A percentile compares a stretch with the other conserved stretches of the same genome.
Conservation (phyloP, 2,797 vertebrate genomes). For the Aplochiton taeniatus region DNA sequence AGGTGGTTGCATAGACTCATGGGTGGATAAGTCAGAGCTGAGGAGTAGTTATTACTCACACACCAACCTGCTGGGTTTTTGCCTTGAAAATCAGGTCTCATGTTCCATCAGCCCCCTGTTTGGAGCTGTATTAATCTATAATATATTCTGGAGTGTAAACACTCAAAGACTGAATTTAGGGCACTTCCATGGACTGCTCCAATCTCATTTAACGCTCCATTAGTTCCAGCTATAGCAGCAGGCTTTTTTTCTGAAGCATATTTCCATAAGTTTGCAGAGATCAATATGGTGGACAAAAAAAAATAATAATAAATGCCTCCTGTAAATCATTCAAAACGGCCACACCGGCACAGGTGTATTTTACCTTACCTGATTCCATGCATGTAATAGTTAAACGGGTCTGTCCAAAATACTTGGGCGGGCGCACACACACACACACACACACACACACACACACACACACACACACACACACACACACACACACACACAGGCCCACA, state of each 20-base stretch:
- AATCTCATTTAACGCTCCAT: constrained; percentile 36
- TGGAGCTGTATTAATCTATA: constrained; percentile 19
- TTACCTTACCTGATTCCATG: constrained; percentile 55
- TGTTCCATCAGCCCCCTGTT: background rate
- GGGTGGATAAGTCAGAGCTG: background rate
- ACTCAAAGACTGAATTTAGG: constrained; percentile 22
- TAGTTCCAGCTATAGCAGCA: constrained; percentile 27
- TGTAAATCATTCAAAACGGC: constrained; percentile 51
- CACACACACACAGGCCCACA: background rate
- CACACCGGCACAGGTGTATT: constrained; percentile 40
- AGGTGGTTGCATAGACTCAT: constrained; percentile 1
- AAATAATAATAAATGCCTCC: constrained; percentile 43
- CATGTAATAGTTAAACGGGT: constrained; percentile 11
- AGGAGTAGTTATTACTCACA: background rate
- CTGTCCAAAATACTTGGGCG: too few relatives aligned
- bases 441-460: too few relatives aligned
- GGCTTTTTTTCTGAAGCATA: constrained; percentile 12
- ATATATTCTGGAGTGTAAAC: constrained; percentile 29
- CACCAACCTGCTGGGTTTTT: background rate
- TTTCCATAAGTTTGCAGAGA: constrained; percentile 33
- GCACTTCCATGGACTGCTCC: constrained; percentile 21
- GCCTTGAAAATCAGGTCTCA: background rate
- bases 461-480: too few relatives aligned
- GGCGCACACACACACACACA: background rate
- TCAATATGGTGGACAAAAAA: constrained; percentile 38